phyloP scores from a whole-genome alignment of 2,113 vertebrate species.

The Manacus vitellinus region DNA sequence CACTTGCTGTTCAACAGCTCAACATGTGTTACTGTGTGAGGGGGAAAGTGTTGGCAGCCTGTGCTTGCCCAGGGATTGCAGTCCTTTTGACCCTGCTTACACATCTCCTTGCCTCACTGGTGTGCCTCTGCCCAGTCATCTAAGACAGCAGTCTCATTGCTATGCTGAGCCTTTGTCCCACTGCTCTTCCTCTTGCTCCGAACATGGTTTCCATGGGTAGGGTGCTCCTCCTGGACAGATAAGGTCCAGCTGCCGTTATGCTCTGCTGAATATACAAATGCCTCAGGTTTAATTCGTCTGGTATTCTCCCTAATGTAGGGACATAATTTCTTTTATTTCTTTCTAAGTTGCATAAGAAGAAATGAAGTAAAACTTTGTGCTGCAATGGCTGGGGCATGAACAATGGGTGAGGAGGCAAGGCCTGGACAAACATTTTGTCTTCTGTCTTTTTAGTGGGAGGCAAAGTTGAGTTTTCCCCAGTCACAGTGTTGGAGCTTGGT shows the following conservation, averaged over 20 bases:
- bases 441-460: not conserved
- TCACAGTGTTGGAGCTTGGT: not conserved
- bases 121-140: fast-evolving
- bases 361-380: not conserved
- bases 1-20: fast-evolving
- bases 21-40: not conserved
- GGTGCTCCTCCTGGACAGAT: not conserved
- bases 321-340: not conserved
- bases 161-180: not conserved
- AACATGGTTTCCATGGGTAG: not conserved
- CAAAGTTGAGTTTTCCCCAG: not conserved
- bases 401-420: not conserved
- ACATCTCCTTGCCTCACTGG: not conserved
- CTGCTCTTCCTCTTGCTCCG: not conserved
- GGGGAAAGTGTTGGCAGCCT: not conserved
- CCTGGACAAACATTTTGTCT: not conserved
- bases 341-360: not conserved
- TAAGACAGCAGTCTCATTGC: not conserved
- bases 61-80: not conserved
- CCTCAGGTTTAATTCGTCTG: not conserved
- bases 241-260: fast-evolving
- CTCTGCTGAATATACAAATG: not conserved
- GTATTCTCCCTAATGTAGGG: not conserved
- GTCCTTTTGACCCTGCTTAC: not conserved
- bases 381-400: not conserved